Evolutionary conservation across 2,113 vertebrate genomes (phyloP).

Genomic region (Psephotus haematonotus): DNA sequence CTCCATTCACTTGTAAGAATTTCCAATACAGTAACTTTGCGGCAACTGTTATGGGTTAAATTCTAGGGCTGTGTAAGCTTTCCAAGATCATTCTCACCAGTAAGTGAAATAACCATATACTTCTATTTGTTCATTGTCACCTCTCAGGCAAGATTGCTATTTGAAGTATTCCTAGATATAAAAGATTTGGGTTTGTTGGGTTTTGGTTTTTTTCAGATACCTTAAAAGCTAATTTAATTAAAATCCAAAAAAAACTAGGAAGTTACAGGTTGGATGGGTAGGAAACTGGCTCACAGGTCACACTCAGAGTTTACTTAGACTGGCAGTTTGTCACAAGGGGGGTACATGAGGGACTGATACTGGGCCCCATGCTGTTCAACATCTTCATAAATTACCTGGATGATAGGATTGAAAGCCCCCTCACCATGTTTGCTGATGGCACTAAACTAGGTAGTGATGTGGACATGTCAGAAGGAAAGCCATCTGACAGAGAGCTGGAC

Average conservation of each 20-base stretch:
- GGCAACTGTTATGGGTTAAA: not conserved
- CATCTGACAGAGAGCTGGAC: not conserved
- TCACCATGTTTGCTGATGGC: not conserved
- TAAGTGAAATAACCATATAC: not conserved
- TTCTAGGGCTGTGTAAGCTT: not conserved
- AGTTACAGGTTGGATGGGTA: not conserved
- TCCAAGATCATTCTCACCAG: not conserved
- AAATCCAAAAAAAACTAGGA: not conserved
- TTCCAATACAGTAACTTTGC: not conserved
- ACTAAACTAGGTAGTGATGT: not conserved
- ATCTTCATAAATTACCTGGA: not conserved
- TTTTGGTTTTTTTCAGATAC: not conserved
- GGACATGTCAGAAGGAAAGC: not conserved
- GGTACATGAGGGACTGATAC: accelerated
- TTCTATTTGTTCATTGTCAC: not conserved
- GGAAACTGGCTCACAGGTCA: not conserved
- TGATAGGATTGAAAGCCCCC: not conserved
- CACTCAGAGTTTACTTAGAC: not conserved
- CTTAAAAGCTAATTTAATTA: not conserved
- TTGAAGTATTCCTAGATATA: not conserved
- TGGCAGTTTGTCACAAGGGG: not conserved
- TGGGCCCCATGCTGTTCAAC: not conserved
- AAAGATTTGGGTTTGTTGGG: not conserved
- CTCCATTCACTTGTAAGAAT: not conserved
- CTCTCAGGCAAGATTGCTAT: not conserved